Base-by-base conservation (phyloP, 23 tunicate genomes). In the Oikopleura dioica region DNA sequence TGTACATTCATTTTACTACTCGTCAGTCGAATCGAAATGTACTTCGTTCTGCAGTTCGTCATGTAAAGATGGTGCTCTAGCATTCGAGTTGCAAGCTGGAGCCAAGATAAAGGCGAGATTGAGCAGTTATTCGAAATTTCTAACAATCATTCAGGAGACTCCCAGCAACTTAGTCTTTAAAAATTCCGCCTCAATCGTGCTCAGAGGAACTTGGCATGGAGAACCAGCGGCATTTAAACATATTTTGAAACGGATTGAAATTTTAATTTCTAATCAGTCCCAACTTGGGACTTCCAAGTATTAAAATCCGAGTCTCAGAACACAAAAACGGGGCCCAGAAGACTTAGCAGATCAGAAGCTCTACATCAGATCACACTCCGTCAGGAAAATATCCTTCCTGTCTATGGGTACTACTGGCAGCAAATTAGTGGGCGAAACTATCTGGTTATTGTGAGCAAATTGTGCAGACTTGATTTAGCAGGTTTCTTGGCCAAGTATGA, bases 361-460 rank as follows among this genome's bases (percentile, higher is more conserved):
- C 4, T 2, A 24, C 26, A 12, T 63, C 72, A 63, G 16, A 12
- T 31, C 4, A 63, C 29, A 16, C 72, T 63, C 33, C 4, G 16
- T 63, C 72, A 63, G 16, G 72, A 28, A 24, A 24, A 63, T 28
- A 63, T 63, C 26, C 72, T 63, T 63, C 72, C 72, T 2, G 72
- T 63, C 2, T 63, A 63, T 31, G 72, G 26, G 4, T 63, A 12
- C 26, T 63, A 63, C 72, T 2, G 72, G 72, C 72, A 63, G 33
- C 72, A 63, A 63, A 63, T 28, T 63, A 28, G 26, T 28, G 72
- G 72, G 2, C 30, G 16, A 12, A 63, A 63, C 33, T 63, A 63
- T 63, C 33, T 63, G 72, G 33, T 63, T 63, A 63, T 63, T 21
- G 72, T 63, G 30, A 21, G 30, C 26, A 24, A 63, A 63, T 28